Percentiles rank a stretch among this genome's conserved stretches.
Conservation (phyloP, 2,113 vertebrate species). For the Lynx canadensis region DNA sequence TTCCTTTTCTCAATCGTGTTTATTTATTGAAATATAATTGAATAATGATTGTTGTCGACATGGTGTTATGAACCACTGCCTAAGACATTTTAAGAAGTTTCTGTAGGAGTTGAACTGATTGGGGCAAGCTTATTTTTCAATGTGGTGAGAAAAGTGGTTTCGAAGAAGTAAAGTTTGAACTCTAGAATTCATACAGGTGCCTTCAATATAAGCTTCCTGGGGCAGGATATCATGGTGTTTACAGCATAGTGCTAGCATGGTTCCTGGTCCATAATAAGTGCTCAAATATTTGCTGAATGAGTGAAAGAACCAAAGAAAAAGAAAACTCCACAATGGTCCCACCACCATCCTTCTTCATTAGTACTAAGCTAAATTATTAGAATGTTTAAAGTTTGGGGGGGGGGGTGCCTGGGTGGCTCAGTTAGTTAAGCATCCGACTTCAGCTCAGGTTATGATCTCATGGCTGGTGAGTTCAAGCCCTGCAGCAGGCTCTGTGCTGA, state of each 20-base stretch:
- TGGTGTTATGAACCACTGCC: neutral
- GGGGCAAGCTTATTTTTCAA: neutral
- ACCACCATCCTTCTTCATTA: neutral
- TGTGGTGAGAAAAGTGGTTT: neutral
- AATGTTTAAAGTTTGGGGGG: neutral
- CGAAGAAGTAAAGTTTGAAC: neutral
- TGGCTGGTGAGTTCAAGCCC: too few species aligned
- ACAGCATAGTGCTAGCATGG: neutral
- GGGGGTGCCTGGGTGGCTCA: too few species aligned
- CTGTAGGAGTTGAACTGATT: neutral
- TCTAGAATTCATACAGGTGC: neutral
- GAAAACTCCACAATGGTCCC: neutral
- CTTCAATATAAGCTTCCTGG: neutral
- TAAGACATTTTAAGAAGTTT: neutral
- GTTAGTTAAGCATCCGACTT: too few species aligned
- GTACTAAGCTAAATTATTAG: neutral
- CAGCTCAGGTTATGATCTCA: too few species aligned
- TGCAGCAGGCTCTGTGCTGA: too few species aligned
- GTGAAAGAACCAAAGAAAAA: neutral
- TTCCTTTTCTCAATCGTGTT: neutral
- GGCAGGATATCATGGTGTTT: neutral
- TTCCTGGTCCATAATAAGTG: neutral
- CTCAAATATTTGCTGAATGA: neutral
- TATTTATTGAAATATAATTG: neutral
- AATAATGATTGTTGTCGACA: neutral